phyloP scores from a whole-genome alignment of 2,113 vertebrate species.

The Gavialis gangeticus region DNA sequence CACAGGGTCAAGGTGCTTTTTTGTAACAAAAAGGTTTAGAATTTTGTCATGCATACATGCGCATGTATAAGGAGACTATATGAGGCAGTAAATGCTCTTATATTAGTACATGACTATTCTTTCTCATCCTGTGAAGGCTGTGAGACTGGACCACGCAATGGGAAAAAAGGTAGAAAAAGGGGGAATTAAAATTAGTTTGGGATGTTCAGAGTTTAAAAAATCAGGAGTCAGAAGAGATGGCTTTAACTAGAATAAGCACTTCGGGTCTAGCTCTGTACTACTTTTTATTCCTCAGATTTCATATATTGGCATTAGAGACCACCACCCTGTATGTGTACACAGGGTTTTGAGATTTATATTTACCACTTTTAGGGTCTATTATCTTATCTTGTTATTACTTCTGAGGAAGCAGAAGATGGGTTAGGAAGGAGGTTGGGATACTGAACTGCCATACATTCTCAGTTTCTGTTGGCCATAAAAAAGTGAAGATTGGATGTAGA shows the following conservation, averaged over 20 bases:
- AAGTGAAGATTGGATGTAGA: background rate
- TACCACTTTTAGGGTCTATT: background rate
- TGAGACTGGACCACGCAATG: background rate
- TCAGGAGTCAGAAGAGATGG: background rate
- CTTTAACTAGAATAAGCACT: background rate
- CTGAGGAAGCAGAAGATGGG: background rate
- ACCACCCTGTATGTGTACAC: background rate
- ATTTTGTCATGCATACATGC: too few species aligned
- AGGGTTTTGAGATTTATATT: background rate
- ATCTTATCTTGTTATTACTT: background rate
- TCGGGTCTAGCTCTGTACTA: background rate
- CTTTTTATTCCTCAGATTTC: background rate
- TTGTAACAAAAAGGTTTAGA: too few species aligned
- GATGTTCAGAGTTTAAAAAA: background rate
- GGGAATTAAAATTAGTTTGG: background rate
- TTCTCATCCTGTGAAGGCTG: background rate
- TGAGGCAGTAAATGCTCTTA: too few species aligned
- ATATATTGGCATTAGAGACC: background rate
- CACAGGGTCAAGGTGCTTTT: too few species aligned
- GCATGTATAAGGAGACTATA: too few species aligned
- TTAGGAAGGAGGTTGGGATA: background rate
- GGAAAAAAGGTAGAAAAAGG: background rate
- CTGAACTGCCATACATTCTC: conserved; percentile 21
- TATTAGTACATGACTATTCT: background rate
- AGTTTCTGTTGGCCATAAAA: background rate